Evolutionary conservation across 2,113 vertebrate species (phyloP).

Genomic region (crab-eating macaque (Macaca fascicularis)): DNA sequence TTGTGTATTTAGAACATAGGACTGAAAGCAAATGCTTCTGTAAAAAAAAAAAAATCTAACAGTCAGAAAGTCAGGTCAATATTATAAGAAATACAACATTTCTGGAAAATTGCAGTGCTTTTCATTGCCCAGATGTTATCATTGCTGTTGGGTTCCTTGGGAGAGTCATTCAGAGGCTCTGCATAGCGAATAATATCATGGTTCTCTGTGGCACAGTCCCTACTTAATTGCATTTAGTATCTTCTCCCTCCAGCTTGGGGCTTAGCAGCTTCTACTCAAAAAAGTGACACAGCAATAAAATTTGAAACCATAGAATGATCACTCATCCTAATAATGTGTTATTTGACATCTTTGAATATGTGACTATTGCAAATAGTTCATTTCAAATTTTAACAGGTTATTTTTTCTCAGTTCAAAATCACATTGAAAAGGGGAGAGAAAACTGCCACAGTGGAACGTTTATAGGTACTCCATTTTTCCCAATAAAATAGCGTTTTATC

Average conservation of each 20-base stretch:
- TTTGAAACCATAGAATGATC: conserved; percentile 23
- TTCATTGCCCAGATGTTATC: not conserved
- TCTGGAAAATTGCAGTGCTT: not conserved
- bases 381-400: conserved; percentile 50
- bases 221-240: not conserved
- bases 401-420: conserved; percentile 62
- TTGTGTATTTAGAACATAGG: not conserved
- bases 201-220: not conserved
- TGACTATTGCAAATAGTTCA: conserved; percentile 47
- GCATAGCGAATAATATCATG: not conserved
- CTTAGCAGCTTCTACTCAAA: not conserved
- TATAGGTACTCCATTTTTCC: not conserved
- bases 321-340: conserved; percentile 46
- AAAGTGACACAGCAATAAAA: conserved; percentile 45
- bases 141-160: not conserved
- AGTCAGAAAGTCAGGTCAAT: not conserved
- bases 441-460: not conserved
- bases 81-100: not conserved
- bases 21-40: not conserved
- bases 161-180: not conserved
- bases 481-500: not conserved
- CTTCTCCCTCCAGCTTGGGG: not conserved
- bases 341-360: conserved; percentile 56
- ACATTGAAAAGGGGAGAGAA: not conserved
- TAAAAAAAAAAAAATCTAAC: not conserved